phyloP scores from a whole-genome alignment of 2,797 vertebrate genomes.

The Heteromormyrus szaboi region DNA sequence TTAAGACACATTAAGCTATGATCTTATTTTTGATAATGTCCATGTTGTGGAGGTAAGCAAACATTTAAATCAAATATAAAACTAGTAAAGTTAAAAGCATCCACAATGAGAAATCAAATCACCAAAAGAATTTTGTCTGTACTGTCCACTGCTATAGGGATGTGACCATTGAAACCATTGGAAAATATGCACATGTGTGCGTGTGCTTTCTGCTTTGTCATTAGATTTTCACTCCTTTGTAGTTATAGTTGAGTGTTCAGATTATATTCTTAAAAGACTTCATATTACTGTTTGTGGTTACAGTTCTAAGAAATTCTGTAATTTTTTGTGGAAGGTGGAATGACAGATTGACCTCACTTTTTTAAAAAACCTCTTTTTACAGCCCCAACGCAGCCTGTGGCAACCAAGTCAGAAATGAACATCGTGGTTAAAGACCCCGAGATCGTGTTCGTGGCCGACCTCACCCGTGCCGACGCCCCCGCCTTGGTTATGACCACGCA shows the following conservation, averaged over 20 bases:
- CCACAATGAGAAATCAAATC: background rate
- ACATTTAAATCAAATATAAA: background rate
- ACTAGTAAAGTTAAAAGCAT: background rate
- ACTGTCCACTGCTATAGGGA: background rate
- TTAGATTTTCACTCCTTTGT: background rate
- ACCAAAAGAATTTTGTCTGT: background rate
- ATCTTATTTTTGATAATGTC: background rate
- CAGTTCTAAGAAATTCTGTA: background rate
- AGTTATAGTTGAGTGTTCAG: background rate
- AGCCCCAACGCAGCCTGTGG: constrained; percentile 53
- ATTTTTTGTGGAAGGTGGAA: background rate
- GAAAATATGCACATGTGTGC: background rate
- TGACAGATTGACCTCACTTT: background rate
- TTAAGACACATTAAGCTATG: background rate
- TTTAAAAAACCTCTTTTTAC: background rate
- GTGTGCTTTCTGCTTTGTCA: background rate
- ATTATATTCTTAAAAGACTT: background rate
- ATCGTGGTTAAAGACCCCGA: constrained; percentile 85
- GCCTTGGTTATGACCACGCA: constrained; percentile 85
- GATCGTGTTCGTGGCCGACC: constrained; percentile 92
- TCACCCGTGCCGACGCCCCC: constrained; percentile 85
- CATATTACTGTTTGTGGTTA: background rate
- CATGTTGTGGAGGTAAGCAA: background rate
- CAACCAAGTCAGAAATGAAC: constrained; percentile 76
- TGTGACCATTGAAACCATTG: background rate